Evolutionary conservation across 2,113 vertebrate genomes (phyloP).

Genomic region (Lipotes vexillifer): DNA sequence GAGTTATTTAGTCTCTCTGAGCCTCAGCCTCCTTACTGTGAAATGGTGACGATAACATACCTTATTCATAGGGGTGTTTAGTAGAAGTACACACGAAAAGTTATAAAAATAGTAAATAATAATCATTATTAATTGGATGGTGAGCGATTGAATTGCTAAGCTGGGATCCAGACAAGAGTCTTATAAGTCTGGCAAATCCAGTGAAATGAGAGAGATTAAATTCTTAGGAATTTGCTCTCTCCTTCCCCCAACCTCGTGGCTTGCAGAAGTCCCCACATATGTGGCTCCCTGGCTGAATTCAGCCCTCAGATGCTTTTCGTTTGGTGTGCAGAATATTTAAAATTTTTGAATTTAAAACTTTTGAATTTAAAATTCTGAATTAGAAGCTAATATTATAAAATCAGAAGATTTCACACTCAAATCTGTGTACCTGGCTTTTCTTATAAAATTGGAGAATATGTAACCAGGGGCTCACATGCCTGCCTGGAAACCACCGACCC

Average conservation of each 20-base stretch:
- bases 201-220: conserved; percentile 18
- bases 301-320: not conserved
- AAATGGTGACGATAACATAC: not conserved
- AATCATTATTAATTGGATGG: not conserved
- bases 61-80: not conserved
- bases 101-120: not conserved
- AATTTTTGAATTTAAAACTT: no score
- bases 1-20: not conserved
- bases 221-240: not conserved
- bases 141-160: not conserved
- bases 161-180: not conserved
- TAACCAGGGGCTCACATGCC: not conserved
- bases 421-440: not conserved
- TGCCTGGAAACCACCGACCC: not conserved
- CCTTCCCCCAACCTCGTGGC: not conserved
- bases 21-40: not conserved
- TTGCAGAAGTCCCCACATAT: not conserved
- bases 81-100: not conserved
- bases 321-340: not conserved
- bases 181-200: not conserved
- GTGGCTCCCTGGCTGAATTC: not conserved
- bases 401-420: not conserved
- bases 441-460: not conserved
- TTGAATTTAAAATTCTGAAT: not conserved
- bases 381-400: not conserved